Evolutionary conservation across 2,797 vertebrate genomes (phyloP).

Genomic region (Acrossocheilus fasciatus): DNA sequence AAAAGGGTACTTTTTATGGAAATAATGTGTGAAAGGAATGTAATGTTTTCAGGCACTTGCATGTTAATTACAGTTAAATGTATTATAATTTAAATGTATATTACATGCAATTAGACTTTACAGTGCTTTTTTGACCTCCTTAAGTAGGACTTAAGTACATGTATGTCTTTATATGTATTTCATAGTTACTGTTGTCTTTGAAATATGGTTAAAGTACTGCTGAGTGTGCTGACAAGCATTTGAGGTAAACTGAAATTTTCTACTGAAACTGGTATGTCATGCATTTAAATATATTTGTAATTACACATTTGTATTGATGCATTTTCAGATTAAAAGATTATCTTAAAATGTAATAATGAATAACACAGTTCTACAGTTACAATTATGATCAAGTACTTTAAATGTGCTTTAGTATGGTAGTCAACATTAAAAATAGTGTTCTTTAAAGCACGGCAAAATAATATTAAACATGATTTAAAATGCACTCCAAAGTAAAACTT

Average conservation of each 20-base stretch:
- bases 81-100: background rate
- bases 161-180: background rate
- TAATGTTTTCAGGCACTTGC: background rate
- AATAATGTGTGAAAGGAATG: background rate
- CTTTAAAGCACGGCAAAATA: background rate
- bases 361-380: background rate
- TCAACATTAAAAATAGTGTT: background rate
- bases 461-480: background rate
- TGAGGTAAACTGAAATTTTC: background rate
- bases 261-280: background rate
- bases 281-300: too few species aligned
- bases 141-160: background rate
- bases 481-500: background rate
- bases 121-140: background rate
- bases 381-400: background rate
- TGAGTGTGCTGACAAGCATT: background rate
- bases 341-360: background rate
- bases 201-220: background rate
- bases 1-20: background rate
- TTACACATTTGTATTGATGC: background rate
- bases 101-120: background rate
- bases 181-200: background rate
- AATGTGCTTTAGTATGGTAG: background rate
- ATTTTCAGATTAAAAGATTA: background rate
- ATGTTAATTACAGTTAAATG: background rate